These are phyloP conservation scores for Cotesia vestalis DNA, from an alignment of 1,140 invertebrate species.

Conservation along the genomic window DNA sequence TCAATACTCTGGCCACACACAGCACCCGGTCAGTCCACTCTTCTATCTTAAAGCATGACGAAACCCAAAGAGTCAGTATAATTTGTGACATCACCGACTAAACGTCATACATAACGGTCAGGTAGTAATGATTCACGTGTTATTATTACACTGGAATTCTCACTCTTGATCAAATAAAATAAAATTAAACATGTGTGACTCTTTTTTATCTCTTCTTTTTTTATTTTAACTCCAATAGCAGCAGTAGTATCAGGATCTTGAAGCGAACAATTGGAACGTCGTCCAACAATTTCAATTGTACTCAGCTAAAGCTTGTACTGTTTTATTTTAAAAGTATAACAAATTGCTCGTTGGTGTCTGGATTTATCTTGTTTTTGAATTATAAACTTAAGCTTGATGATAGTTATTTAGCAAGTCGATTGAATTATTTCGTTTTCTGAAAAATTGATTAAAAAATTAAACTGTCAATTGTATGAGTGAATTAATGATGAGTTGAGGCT, in stretches of 20 bases:
- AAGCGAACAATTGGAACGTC: conserved; percentile 1
- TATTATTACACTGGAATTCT: conserved; percentile 41
- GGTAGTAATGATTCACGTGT: conserved; percentile 42
- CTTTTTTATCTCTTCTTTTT: conserved; percentile 13
- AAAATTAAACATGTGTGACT: too few relatives aligned
- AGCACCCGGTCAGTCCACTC: conserved; percentile 26
- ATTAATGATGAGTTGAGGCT: conserved; percentile 36
- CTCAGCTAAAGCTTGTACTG: too few relatives aligned
- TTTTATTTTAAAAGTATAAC: too few relatives aligned
- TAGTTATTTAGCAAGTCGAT: too few relatives aligned
- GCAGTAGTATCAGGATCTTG: background rate
- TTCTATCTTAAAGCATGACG: conserved; percentile 29
- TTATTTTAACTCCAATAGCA: conserved; percentile 1
- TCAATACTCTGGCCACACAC: too few relatives aligned
- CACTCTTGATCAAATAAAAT: conserved; percentile 6
- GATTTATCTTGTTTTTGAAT: too few relatives aligned
- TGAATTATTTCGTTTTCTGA: too few relatives aligned
- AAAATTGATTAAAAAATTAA: conserved; percentile 27
- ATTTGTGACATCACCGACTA: conserved; percentile 28
- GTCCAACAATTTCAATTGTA: too few relatives aligned
- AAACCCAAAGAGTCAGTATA: conserved; percentile 2
- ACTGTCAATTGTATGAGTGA: conserved; percentile 42
- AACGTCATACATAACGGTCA: conserved; percentile 35
- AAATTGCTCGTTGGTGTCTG: too few relatives aligned
- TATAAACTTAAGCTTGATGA: too few relatives aligned